Evolutionary conservation across 2,888 invertebrate genomes (phyloP).

Genomic region (Diplolepis rosae): DNA sequence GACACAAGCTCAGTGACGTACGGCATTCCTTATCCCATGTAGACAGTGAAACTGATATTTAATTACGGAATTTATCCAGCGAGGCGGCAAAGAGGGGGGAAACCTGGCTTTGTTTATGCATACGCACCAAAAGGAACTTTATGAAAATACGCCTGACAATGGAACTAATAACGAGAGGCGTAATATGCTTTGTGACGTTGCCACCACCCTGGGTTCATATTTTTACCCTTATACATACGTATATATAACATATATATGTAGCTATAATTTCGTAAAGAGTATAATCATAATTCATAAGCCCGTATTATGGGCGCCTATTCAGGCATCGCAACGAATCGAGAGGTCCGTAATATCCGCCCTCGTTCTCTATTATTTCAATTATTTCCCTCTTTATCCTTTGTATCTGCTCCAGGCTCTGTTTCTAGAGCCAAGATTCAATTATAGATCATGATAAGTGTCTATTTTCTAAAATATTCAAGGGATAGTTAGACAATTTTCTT

Average conservation of each 20-base stretch:
- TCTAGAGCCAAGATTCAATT: not conserved
- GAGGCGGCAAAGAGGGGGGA: slow-evolving; percentile 36
- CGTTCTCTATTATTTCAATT: slow-evolving; percentile 14
- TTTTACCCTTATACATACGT: not conserved
- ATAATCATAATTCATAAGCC: slow-evolving; percentile 12
- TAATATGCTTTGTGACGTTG: slow-evolving; percentile 45
- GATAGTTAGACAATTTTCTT: too few relatives aligned
- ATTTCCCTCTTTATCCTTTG: not conserved
- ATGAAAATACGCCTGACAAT: slow-evolving; percentile 54
- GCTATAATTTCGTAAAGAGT: not conserved
- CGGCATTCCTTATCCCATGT: slow-evolving; percentile 1
- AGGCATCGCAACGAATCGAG: not conserved
- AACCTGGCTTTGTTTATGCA: slow-evolving; percentile 52
- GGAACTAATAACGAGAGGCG: slow-evolving; percentile 56
- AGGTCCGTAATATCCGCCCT: not conserved
- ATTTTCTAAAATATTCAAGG: too few relatives aligned
- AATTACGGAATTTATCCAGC: slow-evolving; percentile 48
- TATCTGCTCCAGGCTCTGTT: slow-evolving; percentile 2
- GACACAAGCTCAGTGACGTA: not conserved
- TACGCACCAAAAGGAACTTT: slow-evolving; percentile 47
- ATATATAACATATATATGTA: not conserved
- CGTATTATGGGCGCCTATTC: slow-evolving; percentile 6
- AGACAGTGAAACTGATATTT: slow-evolving; percentile 47
- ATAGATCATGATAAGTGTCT: not conserved
- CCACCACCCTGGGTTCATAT: not conserved